phyloP scores from a whole-genome alignment of 2,797 vertebrate species.

The Phataginus tetradactyla region DNA sequence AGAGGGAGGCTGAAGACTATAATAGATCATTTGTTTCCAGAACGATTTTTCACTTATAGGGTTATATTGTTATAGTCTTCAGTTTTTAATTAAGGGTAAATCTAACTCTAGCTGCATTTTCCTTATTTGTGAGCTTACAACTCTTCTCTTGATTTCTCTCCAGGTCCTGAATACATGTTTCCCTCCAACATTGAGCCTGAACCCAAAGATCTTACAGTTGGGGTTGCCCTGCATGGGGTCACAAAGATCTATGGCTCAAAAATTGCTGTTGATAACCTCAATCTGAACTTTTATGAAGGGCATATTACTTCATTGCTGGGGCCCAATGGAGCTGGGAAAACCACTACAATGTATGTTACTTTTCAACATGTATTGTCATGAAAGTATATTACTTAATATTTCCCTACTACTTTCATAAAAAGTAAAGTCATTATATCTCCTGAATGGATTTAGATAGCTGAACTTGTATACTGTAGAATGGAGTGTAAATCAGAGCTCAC shows the following conservation, averaged over 20 bases:
- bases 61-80: background rate
- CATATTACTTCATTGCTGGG: conserved; percentile 97
- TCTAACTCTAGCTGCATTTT: background rate
- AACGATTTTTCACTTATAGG: background rate
- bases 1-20: background rate
- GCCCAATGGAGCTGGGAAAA: conserved; percentile 98
- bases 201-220: conserved; percentile 90
- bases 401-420: background rate
- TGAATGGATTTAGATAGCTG: background rate
- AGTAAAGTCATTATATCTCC: background rate
- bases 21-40: background rate
- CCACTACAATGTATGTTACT: conserved; percentile 94
- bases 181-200: conserved; percentile 88
- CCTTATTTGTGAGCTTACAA: background rate
- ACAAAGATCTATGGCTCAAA: conserved; percentile 93
- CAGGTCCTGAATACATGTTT: conserved; percentile 78
- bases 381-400: background rate
- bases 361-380: conserved; percentile 49
- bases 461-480: background rate
- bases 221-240: conserved; percentile 92
- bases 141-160: conserved; percentile 36
- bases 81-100: conserved; percentile 47
- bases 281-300: conserved; percentile 95
- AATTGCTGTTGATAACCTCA: conserved; percentile 94
- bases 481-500: background rate